phyloP scores from a whole-genome alignment of 2,797 vertebrate genomes.

The Philypnodon macrostomus region DNA sequence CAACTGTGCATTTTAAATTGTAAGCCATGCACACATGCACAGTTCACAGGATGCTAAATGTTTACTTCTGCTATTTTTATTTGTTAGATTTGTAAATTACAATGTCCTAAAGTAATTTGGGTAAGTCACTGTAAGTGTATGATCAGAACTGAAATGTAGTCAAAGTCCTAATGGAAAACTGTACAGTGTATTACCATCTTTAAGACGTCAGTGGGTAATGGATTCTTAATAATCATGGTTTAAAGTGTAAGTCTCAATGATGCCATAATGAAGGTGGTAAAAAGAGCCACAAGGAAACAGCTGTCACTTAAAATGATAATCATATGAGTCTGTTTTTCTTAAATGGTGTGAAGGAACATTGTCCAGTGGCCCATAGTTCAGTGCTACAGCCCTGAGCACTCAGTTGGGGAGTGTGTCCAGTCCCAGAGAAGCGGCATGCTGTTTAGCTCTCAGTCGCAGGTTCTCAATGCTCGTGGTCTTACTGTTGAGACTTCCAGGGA shows the following conservation, averaged over 20 bases:
- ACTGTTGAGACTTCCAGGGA: constrained; percentile 88
- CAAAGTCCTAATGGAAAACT: too few relatives aligned
- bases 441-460: constrained; percentile 94
- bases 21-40: constrained; percentile 66
- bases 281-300: too few relatives aligned
- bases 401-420: constrained; percentile 94
- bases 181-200: too few relatives aligned
- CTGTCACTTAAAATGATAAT: too few relatives aligned
- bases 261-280: too few relatives aligned
- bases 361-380: constrained; percentile 14
- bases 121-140: too few relatives aligned
- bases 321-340: too few relatives aligned
- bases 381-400: constrained; percentile 11
- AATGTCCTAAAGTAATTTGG: constrained; percentile 10
- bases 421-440: constrained; percentile 94
- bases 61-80: constrained; percentile 20
- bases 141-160: too few relatives aligned
- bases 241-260: too few relatives aligned
- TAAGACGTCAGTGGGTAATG: too few relatives aligned
- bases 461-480: constrained; percentile 99
- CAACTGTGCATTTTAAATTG: constrained; percentile 21
- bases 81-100: constrained; percentile 8
- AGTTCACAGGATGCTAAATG: constrained; percentile 37
- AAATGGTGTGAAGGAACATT: constrained; percentile 7
- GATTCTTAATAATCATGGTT: too few relatives aligned